Evolutionary conservation across 2,113 vertebrate genomes (phyloP), one percentile per base, ranked within the genome.

Genomic region (Ranitomeya imitator): DNA sequence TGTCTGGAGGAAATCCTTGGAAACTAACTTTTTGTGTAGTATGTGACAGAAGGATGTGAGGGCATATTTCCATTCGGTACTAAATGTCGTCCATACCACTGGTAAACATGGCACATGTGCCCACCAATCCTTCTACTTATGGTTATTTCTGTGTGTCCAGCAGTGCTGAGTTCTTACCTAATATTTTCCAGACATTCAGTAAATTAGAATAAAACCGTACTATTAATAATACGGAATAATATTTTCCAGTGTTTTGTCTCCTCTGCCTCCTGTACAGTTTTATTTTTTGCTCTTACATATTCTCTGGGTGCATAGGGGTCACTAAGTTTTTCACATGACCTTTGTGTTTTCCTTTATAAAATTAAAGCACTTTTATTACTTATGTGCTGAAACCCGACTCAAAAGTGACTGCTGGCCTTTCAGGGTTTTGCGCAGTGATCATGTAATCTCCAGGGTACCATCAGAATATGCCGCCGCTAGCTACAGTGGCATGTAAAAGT

Each of bases 171-270:
- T 23, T 79, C 11, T 7, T 45, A 65, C 59, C 10, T 45, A 65
- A 82, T 26, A 52, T 65, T 63, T 82, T 63, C 80, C 80, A 63
- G 80, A 65, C 80, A 65, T 18, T 18, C 21, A 45, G 37, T 82
- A 82, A 65, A 82, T 82, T 61, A 37, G 79, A 59, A 63, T 19
- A 61, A 45, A 61, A 26, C 26, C 13, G 57, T 7, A 3, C 79
- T 61, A 60, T 37, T 61, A 61, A 60, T 60, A 60, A 7, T 78
- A 4, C 12, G 12, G 76, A 23, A 23, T 57, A 79, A 55, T 57
- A 79, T n/a, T 79, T 79, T 79, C 77, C 77, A 54, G 3, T 78
- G 19, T 78, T 78, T 12, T 11, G 19, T 79, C 52, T 55, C 51
- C 37, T 6, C 6, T 11, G 18, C 18, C 51, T n/a, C 0, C 19